Evolutionary conservation across 2,113 vertebrate species (phyloP).

Genomic region (Gallinago undulata): DNA sequence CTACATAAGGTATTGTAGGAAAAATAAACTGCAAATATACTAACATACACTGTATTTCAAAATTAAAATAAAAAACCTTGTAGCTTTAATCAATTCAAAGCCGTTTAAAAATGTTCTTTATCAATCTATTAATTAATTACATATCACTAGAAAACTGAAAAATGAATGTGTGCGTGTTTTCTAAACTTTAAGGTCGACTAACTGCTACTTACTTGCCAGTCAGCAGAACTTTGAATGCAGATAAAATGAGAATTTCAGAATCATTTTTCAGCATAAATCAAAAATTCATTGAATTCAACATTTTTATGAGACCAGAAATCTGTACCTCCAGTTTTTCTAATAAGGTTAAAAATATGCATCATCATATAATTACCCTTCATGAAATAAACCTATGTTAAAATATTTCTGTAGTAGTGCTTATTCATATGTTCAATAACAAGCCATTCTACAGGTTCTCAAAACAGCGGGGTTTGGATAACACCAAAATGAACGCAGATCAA

Average conservation of each 20-base stretch:
- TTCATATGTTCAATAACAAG: not conserved
- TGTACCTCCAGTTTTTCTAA: not conserved
- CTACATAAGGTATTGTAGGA: not conserved
- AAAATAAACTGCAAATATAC: not conserved
- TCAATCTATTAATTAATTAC: not conserved
- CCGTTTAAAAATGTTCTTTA: not conserved
- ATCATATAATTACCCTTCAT: not conserved
- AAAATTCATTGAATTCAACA: not conserved
- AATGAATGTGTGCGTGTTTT: rapidly evolving
- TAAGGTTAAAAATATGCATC: not conserved
- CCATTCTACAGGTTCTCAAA: not conserved
- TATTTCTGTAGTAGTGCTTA: not conserved
- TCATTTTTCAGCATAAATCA: not conserved
- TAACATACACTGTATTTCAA: not conserved
- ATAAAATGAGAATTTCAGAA: not conserved
- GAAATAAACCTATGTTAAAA: not conserved
- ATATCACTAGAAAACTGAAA: not conserved
- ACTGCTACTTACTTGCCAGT: not conserved
- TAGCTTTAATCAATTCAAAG: not conserved
- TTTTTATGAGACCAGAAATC: not conserved
- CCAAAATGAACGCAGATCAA: not conserved
- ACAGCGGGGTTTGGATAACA: not conserved
- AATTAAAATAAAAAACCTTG: not conserved
- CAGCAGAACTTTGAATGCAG: not conserved
- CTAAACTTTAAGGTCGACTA: not conserved